A percentile compares a stretch with the other conserved stretches of the same genome.
Conservation (phyloP, 2,113 vertebrate species). For the Sinocyclocheilus grahami region DNA sequence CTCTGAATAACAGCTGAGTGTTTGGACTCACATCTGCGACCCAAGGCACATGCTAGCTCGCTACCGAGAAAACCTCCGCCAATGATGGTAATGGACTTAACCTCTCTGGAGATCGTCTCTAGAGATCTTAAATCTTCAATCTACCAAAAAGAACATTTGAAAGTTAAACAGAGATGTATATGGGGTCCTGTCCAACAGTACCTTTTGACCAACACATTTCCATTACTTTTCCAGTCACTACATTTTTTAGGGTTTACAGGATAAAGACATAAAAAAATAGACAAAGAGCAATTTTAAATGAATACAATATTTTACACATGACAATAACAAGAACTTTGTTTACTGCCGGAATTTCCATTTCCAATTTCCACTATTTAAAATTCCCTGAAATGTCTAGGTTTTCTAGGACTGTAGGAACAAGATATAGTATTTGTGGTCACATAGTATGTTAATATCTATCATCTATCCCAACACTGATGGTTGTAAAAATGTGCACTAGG, state of each 20-base stretch:
- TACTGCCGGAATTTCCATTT: too few relatives aligned
- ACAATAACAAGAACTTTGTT: too few relatives aligned
- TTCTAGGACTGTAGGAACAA: neutral
- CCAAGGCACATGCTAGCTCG: conserved; percentile 94
- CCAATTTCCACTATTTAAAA: neutral
- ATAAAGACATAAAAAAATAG: neutral
- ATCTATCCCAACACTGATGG: too few relatives aligned
- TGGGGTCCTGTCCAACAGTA: neutral
- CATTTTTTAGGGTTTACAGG: neutral
- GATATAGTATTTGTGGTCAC: neutral
- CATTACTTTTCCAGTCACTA: neutral
- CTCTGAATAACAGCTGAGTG: neutral
- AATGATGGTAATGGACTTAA: conserved; percentile 89
- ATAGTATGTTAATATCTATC: neutral
- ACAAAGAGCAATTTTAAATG: too few relatives aligned
- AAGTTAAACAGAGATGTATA: neutral
- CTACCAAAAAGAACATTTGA: conserved; percentile 68
- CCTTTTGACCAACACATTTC: neutral
- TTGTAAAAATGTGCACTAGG: too few relatives aligned
- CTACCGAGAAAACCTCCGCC: conserved; percentile 96
- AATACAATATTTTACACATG: neutral
- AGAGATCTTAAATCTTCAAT: conserved; percentile 88
- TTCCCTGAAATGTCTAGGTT: too few relatives aligned
- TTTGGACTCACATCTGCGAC: conserved; percentile 83
- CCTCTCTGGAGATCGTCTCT: conserved; percentile 87